Conservation (phyloP, 2,113 vertebrate genomes). For the Chitala chitala region DNA sequence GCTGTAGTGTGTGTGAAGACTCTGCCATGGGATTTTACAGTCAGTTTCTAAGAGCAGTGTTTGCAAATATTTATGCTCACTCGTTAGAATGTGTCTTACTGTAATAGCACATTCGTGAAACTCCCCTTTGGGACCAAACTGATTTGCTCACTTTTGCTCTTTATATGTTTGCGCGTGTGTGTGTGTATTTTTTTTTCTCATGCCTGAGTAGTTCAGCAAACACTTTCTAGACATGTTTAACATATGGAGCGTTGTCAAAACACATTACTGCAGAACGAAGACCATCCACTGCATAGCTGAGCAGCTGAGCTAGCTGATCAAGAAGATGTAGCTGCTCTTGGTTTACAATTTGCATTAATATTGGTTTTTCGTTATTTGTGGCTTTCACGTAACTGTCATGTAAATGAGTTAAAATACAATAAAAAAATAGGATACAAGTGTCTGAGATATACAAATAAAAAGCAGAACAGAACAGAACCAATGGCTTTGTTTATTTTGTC, state of each 20-base stretch:
- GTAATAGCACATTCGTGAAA: background rate
- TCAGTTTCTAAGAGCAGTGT: background rate
- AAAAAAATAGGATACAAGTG: no score
- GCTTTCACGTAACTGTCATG: background rate
- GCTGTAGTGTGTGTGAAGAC: background rate
- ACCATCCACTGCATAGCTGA: no score
- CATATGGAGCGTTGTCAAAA: no score
- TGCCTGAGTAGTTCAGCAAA: constrained; percentile 7
- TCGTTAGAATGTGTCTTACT: background rate
- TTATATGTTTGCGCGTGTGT: background rate
- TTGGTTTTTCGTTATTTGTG: constrained; percentile 13
- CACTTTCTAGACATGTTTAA: background rate
- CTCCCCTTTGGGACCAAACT: background rate
- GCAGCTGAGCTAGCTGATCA: background rate
- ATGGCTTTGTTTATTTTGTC: no score
- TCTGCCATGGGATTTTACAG: background rate
- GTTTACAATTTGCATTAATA: constrained; percentile 11
- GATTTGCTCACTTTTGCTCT: background rate
- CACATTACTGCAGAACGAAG: no score
- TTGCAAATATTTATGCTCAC: constrained; percentile 13
- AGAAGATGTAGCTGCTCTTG: background rate
- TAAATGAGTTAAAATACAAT: no score
- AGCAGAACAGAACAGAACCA: no score
- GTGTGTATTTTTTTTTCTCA: constrained; percentile 6
- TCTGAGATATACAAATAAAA: no score